Evolutionary conservation across 2,113 vertebrate genomes (phyloP), one percentile per base, ranked within the genome.

Genomic region (Donacobius atricapilla): DNA sequence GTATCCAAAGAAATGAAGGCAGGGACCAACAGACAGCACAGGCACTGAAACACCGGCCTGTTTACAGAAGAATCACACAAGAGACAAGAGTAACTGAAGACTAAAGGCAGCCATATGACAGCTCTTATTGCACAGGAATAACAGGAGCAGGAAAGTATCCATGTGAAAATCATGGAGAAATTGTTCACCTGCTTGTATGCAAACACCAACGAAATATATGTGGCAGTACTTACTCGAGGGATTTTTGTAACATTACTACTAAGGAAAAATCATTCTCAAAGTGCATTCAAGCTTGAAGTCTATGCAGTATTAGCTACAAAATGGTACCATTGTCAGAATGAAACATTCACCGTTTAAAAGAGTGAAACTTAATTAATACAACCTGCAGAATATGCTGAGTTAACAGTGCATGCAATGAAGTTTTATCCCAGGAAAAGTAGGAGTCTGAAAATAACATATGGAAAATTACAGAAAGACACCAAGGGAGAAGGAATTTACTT

Each of bases 1-100:
- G 96, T 95, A 65, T 61, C 45, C 65, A 87, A 89, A 87, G 77
- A 79, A 90, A 96, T 65, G 86, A 89, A 90, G 85, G 76, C 37
- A 90, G 57, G 57, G 64, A 94, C 60, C 30, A 80, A 78, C 30
- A 96, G 71, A 92, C 42, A 95, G 82, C 24, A 39, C 51, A 78
- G 27, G 75, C 76, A 86, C 68, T 8, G 14, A 57, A 83, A 70
- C 9, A 91, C 13, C 40, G 10, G 83, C 60, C 91, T 69, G 40
- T 15, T 87, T 13, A 63, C 35, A 88, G 65, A 86, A 45, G 40
- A 85, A 64, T 68, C 77, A 85, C 35, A 65, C n/a, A 17, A 24
- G 44, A 83, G 50, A 87, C 68, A 23, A 21, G 57, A 95, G 54
- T 44, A 87, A 93, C 33, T 85, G 7, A 54, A 80, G 68, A 90